Evolutionary conservation across 2,113 vertebrate species (phyloP), one percentile per base, ranked within the genome.

Genomic region (Physeter macrocephalus): DNA sequence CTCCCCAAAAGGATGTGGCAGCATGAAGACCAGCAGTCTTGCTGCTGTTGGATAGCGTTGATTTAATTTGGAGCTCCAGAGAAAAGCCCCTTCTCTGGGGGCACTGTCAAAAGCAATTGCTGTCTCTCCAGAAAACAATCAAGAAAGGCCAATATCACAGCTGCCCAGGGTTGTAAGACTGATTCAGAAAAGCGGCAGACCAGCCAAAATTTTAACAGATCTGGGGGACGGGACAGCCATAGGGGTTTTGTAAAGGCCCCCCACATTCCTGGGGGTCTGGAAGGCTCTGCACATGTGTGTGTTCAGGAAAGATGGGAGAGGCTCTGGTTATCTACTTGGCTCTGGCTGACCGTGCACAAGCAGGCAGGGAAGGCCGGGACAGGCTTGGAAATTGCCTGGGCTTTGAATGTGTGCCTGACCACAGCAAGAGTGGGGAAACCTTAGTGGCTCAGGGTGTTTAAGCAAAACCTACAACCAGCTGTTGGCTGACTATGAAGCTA

Each of bases 1-100:
- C 54, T 25, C 14, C 64, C 5, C 2, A 8, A 23, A 23, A 9
- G 1, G 25, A 15, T 0, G 27, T 17, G 14, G 31, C 12, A 3
- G 36, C 78, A 1, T 3, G 6, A 89, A 89, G 27, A 21, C 31
- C 66, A n/a, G 81, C 71, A 54, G 61, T 31, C 87, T 36, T 6
- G 27, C 36, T 18, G 88, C 57, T 14, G 81, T 61, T 17, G 17
- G 46, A 21, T 27, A 17, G 34, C 4, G 6, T 2, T 77, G 83
- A 96, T 95, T 57, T 96, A 92, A 95, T 97, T 82, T 93, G 93
- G 80, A 46, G 64, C 66, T 41, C 41, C 90, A 10, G 27, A 74
- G 93, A 88, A 18, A 78, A 92, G 62, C 6, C 1, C 84, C 43
- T 18, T 14, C 67, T 74, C 61, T 14, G 8, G 90, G 82, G 77